Base-by-base conservation (phyloP, 2,888 invertebrate genomes). In the Lasioglossum oenotherae region DNA sequence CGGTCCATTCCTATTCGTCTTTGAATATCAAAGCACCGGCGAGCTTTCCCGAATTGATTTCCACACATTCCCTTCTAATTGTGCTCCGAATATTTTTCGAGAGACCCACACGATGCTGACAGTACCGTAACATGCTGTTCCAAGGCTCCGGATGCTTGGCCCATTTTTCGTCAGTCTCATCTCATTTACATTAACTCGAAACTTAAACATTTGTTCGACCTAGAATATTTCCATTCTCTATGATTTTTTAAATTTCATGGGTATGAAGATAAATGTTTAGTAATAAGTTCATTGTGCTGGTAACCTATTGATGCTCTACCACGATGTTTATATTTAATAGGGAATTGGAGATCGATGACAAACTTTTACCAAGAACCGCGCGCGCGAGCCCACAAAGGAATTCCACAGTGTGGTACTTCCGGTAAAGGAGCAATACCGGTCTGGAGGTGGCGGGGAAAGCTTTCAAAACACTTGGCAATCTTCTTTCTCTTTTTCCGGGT, bases 401-500 rank as follows among this genome's bases (percentile, higher is more conserved):
- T 86, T 64, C 60, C 74, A 49, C 74, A 16, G 16, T 69, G 49
- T n/a, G 57, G 74, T 41, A 19, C 80, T 87, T 87, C 87, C 86
- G 80, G 87, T 74, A 82, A 80, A 78, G 74, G 74, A 79, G 64
- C 77, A 71, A 75, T 80, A 80, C 87, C 83, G 81, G 87, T 84
- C 78, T 64, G 44, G 53, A 49, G 69, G n/a, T 75, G 53, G 74
- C 57, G 71, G 82, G 69, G 87, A 84, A 87, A 87, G 80, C 87
- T 81, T 87, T 87, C 74, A 74, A 81, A 77, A 85, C 64, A 85
- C 85, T 80, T 46, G 80, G 60, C 77, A 74, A 75, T 80, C 85
- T 77, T 85, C 79, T 84, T 85, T 85, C 85, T 84, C 79, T 84
- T 85, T 85, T 84, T 77, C 85, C 80, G 84, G 85, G 80, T 84